Percentiles rank a stretch among this genome's conserved stretches.
These are phyloP conservation scores for Cheilinus undulatus DNA, from an alignment of 2,113 vertebrate species.

Conservation along the genomic window DNA sequence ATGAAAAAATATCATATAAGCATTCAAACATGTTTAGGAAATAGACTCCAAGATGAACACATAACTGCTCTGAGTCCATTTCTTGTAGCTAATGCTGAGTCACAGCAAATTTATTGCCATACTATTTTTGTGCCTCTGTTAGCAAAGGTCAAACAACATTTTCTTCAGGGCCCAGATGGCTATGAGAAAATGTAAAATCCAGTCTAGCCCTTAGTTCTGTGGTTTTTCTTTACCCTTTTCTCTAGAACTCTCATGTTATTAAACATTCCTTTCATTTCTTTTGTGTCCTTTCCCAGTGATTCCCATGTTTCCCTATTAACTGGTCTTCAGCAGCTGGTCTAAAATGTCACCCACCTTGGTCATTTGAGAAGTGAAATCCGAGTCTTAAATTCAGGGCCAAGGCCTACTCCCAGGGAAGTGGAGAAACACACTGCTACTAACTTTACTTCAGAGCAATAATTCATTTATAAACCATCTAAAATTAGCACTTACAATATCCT, in stretches of 20 bases:
- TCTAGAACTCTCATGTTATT: not conserved
- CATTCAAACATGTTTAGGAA: not conserved
- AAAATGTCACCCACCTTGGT: constrained; percentile 27
- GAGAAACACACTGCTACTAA: not conserved
- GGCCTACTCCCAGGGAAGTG: not conserved
- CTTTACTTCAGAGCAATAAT: not conserved
- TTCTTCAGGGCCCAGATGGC: not conserved
- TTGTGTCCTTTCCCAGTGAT: not conserved
- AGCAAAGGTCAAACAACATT: not conserved
- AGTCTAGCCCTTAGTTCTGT: not conserved
- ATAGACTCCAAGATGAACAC: not conserved
- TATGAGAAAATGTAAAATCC: too few relatives aligned
- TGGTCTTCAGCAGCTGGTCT: constrained; percentile 31
- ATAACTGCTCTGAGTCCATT: not conserved
- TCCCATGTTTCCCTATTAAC: not conserved
- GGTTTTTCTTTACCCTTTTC: not conserved
- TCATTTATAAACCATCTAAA: not conserved
- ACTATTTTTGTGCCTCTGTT: not conserved
- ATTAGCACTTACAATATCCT: not conserved
- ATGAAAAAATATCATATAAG: not conserved
- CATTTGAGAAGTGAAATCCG: constrained; percentile 29
- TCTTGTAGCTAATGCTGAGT: not conserved
- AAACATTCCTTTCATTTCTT: not conserved
- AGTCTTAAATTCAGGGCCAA: not conserved
- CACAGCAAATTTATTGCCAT: not conserved